Evolutionary conservation across 2,113 vertebrate species (phyloP), one percentile per base, ranked within the genome.

Genomic region (Trematocara zebra): DNA sequence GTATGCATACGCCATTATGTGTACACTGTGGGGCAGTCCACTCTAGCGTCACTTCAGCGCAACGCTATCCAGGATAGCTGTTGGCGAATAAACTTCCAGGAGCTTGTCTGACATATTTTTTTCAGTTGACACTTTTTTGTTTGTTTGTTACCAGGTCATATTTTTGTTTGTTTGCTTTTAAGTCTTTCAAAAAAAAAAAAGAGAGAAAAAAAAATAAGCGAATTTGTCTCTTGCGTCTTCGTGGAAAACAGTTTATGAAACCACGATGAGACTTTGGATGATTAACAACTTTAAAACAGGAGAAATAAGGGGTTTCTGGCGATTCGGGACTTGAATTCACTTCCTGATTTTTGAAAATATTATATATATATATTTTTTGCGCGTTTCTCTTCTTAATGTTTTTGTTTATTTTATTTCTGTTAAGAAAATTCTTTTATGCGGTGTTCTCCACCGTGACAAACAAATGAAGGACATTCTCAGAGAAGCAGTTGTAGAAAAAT

Each of bases 401-500:
- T 93, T 91, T 85, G 78, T 93, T 61, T 61, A 61, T 61, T 61
- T 82, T 85, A 26, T 76, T 87, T 7, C 76, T 83, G 84, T 89
- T 67, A 80, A 83, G 78, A 74, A 85, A 64, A 85, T 90, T 53
- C 86, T 88, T 89, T 85, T 84, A 85, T 80, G 92, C 89, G 93
- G 94, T 89, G 89, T 84, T 92, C 82, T 91, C 88, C 89, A 64
- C 90, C 89, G 91, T 78, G 87, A 53, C 89, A 90, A 90, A 64
- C 89, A 95, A 95, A 96, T 96, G 95, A 96, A 96, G 95, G 95
- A 96, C 94, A 91, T 92, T 93, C 93, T 95, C 89, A 90, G 90
- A 92, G 91, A 93, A 95, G 93, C 93, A 92, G 92, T 84, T 95
- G 92, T 92, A 92, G 88, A 92, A 94, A 72, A 94, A 91, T 93